Conservation (phyloP, 2,888 invertebrate species). For the Cecidostiba fungosa region DNA sequence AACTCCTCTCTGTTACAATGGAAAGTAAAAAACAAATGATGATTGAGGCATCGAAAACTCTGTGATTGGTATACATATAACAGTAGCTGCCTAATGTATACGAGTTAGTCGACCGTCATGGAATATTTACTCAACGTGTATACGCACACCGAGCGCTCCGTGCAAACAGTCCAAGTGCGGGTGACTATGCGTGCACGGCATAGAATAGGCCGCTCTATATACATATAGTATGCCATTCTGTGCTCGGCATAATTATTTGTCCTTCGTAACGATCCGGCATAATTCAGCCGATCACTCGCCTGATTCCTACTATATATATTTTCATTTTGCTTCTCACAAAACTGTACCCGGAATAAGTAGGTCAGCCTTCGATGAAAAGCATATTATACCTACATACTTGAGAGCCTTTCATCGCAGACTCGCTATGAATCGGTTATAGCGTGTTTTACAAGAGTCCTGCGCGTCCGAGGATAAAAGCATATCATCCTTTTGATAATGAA, state of each 20-base stretch:
- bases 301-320: neutral
- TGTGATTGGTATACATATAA: too few relatives aligned
- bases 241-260: neutral
- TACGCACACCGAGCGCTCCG: neutral
- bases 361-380: neutral
- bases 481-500: neutral
- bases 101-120: neutral
- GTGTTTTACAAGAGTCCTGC: neutral
- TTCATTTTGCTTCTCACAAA: neutral
- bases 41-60: too few relatives aligned
- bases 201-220: neutral
- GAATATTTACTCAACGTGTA: neutral
- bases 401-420: neutral
- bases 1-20: too few relatives aligned
- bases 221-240: neutral
- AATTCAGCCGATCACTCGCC: neutral
- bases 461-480: neutral
- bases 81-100: neutral
- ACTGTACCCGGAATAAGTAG: neutral
- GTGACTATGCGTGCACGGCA: neutral
- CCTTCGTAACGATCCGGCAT: neutral
- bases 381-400: neutral
- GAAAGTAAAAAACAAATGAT: too few relatives aligned
- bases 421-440: neutral
- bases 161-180: conserved; percentile 6